Conservation (phyloP, 2,113 vertebrate genomes). For the Semnornis frantzii region DNA sequence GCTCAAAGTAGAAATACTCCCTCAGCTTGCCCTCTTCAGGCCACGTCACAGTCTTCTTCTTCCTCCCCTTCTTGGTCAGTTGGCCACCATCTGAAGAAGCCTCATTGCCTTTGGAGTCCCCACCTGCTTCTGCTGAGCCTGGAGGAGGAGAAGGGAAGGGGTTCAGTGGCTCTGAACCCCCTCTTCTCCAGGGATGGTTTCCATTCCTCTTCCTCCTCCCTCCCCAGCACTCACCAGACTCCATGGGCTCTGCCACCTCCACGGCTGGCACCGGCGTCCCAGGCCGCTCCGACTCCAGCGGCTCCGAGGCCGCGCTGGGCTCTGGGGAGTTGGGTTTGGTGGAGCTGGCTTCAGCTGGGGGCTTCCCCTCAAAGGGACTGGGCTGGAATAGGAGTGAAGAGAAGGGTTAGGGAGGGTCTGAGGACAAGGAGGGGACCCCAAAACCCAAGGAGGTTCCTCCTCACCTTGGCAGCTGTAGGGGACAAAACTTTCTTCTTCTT, state of each 20-base stretch:
- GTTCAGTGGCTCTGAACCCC: not conserved
- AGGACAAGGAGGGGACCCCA: too few relatives aligned
- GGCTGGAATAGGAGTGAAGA: constrained; percentile 58
- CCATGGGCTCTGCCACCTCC: constrained; percentile 85
- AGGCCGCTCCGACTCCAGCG: constrained; percentile 85
- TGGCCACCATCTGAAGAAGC: constrained; percentile 23
- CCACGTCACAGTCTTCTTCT: constrained; percentile 93
- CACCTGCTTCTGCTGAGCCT: constrained; percentile 77
- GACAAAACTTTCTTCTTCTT: constrained; percentile 95
- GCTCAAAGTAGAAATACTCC: constrained; percentile 93
- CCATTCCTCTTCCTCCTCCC: not conserved
- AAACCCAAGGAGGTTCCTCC: not conserved
- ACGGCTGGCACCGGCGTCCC: constrained; percentile 89
- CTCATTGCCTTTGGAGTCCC: constrained; percentile 75
- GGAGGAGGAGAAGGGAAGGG: fast-evolving
- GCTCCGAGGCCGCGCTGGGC: constrained; percentile 70
- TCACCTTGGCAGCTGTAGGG: constrained; percentile 90
- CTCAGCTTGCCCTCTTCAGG: constrained; percentile 89
- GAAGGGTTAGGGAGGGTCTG: too few relatives aligned
- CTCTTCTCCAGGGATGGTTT: too few relatives aligned
- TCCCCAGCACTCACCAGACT: constrained; percentile 70
- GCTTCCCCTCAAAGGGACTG: constrained; percentile 88
- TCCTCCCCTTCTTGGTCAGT: constrained; percentile 88
- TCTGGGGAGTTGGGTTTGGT: constrained; percentile 89
- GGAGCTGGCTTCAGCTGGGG: constrained; percentile 68